These are phyloP conservation scores for Yponomeuta cagnagella DNA, from an alignment of 2,888 invertebrate species.

Conservation along the genomic window DNA sequence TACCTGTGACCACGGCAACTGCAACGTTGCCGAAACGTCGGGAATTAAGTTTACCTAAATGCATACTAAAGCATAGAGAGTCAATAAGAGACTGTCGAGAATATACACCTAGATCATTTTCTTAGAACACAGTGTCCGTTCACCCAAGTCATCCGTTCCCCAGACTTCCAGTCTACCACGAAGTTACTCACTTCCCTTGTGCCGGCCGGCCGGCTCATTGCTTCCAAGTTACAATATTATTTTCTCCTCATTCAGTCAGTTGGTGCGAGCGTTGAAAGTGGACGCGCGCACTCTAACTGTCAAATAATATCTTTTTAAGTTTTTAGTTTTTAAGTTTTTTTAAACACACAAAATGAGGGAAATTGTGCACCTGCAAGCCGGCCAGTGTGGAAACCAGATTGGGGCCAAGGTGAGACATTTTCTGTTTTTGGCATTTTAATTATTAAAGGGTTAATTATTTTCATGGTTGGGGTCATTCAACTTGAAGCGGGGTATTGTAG, in stretches of 20 bases:
- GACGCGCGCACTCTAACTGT: neutral
- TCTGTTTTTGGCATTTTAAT: conserved; percentile 15
- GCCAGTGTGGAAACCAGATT: conserved; percentile 91
- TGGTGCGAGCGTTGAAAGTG: neutral
- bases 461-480: neutral
- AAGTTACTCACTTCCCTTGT: neutral
- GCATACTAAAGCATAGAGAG: no score
- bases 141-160: no score
- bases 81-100: no score
- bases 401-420: conserved; percentile 74
- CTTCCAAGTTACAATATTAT: neutral
- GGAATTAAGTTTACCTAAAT: no score
- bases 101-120: no score
- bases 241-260: conserved; percentile 8
- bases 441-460: neutral
- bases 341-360: conserved; percentile 79
- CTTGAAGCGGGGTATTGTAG: neutral
- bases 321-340: neutral
- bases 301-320: neutral
- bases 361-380: conserved; percentile 88
- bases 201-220: neutral
- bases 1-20: no score
- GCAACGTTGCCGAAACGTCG: no score
- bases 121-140: no score
- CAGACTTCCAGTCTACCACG: neutral